Base-by-base conservation (phyloP, 2,113 vertebrate genomes). In the Toxotes chatareus region DNA sequence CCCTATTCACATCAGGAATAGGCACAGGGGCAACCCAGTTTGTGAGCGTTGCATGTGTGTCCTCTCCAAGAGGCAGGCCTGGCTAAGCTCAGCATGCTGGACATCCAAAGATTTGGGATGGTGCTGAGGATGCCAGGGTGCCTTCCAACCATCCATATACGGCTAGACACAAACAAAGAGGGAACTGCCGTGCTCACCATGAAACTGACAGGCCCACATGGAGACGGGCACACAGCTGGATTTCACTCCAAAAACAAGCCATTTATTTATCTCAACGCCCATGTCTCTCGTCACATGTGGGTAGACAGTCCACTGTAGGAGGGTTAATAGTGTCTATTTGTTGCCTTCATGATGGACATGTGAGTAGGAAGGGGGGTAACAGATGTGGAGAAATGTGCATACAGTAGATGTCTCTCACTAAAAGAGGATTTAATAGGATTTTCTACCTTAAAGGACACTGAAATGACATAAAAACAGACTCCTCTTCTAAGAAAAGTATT, bases 121-220 rank as follows among this genome's bases (percentile, higher is more conserved):
- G 4, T 78, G 63, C 49, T 31, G 65, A 76, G 70, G 82, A 76
- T 51, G 21, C 68, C 72, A 84, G 83, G 49, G 56, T 82, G 74
- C 63, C 70, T 63, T 86, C 73, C 66, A 86, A 82, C 69, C 74
- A 87, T 84, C 63, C 51, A n/a, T 81, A n/a, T 34, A 69, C 67
- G 66, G 42, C 3, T 14, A 42, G 56, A 73, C 68, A 60, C 49
- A 21, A 36, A 70, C 51, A 53, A 55, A 80, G 74, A 72, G 60
- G 67, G 13, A 70, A 46, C 63, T 73, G 79, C 53, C 57, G 40
- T 64, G 79, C 73, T 82, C 53, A 42, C 75, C 74, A 76, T 76
- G 81, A 84, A 65, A 62, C 88, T 80, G 86, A 91, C 88, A 91
- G 83, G 69, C 73, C 55, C 55, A 40, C 76, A 83, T 34, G 67